Evolutionary conservation across 2,113 vertebrate genomes (phyloP).

Genomic region (Muntiacus reevesi): DNA sequence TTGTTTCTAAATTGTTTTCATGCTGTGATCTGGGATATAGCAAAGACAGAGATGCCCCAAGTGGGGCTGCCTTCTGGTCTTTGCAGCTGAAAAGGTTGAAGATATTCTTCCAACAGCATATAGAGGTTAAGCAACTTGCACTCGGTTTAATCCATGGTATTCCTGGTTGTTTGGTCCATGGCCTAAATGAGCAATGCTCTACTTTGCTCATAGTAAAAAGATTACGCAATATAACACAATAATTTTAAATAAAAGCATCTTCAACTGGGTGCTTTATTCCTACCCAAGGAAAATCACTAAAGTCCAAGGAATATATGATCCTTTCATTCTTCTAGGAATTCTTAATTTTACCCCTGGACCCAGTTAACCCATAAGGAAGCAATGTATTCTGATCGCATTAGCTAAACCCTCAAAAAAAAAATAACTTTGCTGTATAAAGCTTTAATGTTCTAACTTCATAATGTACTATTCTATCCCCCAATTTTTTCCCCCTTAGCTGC

Average conservation of each 20-base stretch:
- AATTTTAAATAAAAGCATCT: neutral
- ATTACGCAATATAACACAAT: neutral
- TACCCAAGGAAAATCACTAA: neutral
- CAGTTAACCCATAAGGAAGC: neutral
- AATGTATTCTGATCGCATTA: slow-evolving; percentile 11
- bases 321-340: neutral
- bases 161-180: neutral
- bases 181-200: neutral
- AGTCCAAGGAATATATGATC: neutral
- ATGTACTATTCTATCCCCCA: neutral
- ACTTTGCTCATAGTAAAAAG: neutral
- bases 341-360: neutral
- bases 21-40: neutral
- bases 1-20: neutral
- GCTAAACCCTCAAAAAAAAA: neutral
- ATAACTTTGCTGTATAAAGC: neutral
- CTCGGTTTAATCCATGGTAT: neutral
- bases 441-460: neutral
- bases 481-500: neutral
- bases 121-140: neutral
- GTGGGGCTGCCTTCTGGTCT: neutral
- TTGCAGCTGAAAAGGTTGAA: neutral
- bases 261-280: neutral
- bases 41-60: neutral
- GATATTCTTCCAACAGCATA: neutral